Evolutionary conservation across 2,797 vertebrate species (phyloP).

Genomic region (Caiman crocodilus): DNA sequence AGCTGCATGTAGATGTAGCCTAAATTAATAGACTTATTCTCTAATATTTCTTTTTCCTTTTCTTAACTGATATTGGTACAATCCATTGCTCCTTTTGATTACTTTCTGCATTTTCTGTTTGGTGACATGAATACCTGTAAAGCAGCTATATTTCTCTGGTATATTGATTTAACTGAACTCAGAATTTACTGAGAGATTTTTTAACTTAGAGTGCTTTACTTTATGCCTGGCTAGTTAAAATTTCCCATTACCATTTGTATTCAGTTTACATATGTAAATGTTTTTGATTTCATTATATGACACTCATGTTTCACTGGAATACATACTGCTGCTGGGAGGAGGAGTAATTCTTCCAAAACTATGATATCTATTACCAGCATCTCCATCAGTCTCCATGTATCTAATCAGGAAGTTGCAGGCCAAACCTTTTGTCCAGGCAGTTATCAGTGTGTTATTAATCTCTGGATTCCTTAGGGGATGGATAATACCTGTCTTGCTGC

Average conservation of each 20-base stretch:
- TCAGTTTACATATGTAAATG: not conserved
- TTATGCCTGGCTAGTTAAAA: not conserved
- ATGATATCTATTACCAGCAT: not conserved
- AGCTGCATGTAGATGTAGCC: too few relatives aligned
- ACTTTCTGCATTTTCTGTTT: not conserved
- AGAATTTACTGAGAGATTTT: not conserved
- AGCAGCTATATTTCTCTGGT: not conserved
- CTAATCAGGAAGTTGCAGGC: not conserved
- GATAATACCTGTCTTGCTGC: not conserved
- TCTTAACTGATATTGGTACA: not conserved
- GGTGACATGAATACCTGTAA: not conserved
- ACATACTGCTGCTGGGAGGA: not conserved
- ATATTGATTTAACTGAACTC: not conserved
- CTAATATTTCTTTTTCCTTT: not conserved
- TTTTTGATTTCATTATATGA: not conserved
- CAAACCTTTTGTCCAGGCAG: not conserved
- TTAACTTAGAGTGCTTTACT: not conserved
- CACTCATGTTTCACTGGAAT: not conserved
- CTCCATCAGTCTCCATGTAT: not conserved
- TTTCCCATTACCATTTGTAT: not conserved
- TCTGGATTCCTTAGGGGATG: not conserved
- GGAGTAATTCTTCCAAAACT: not conserved
- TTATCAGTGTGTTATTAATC: not conserved
- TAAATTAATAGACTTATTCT: not conserved
- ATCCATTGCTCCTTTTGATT: not conserved